phyloP scores from a whole-genome alignment of 2,888 invertebrate species.

The Anorthoa munda region DNA sequence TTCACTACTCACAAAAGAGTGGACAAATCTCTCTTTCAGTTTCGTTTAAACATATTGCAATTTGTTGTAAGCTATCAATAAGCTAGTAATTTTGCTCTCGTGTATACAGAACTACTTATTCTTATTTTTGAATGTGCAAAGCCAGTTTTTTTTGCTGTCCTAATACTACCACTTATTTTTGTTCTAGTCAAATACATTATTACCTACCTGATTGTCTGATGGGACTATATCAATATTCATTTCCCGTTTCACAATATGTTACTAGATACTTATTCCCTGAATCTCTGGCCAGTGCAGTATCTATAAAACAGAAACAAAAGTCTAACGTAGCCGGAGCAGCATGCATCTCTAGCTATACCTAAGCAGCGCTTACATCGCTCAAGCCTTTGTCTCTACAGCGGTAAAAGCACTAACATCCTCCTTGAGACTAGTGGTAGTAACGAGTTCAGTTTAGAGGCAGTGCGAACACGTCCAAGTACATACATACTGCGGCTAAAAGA shows the following conservation, averaged over 20 bases:
- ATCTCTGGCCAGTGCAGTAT: constrained; percentile 1
- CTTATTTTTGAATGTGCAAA: too few relatives aligned
- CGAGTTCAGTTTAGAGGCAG: constrained; percentile 51
- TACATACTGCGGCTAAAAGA: neutral
- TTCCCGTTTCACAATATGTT: neutral
- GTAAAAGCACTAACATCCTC: constrained; percentile 53
- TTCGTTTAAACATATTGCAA: too few relatives aligned
- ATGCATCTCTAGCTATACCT: constrained; percentile 27
- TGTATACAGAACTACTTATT: too few relatives aligned
- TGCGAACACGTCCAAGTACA: constrained; percentile 2
- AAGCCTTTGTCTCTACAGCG: constrained; percentile 46
- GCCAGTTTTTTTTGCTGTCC: too few relatives aligned
- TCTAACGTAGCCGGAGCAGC: neutral
- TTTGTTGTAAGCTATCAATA: too few relatives aligned
- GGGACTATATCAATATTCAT: too few relatives aligned
- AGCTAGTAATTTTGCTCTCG: too few relatives aligned
- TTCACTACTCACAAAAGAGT: too few relatives aligned
- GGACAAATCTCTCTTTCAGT: too few relatives aligned
- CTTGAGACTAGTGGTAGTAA: constrained; percentile 43
- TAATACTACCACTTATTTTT: too few relatives aligned
- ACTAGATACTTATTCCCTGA: neutral
- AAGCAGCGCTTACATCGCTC: constrained; percentile 43
- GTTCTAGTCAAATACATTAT: too few relatives aligned
- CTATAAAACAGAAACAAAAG: constrained; percentile 38
- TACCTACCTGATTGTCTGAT: too few relatives aligned